phyloP scores from a whole-genome alignment of 2,113 vertebrate genomes.

The Ahaetulla prasina region DNA sequence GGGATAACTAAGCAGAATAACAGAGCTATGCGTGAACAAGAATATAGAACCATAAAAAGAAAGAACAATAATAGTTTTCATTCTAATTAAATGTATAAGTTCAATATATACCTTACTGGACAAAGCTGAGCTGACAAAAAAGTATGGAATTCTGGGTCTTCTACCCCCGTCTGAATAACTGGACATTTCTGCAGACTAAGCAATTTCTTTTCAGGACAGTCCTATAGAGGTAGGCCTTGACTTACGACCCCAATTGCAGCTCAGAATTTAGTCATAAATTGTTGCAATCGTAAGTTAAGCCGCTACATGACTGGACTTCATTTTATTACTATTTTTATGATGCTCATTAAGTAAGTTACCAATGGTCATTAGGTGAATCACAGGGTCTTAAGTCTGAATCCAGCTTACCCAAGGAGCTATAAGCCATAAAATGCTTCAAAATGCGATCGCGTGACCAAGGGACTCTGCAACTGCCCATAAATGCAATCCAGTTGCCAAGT shows the following conservation, averaged over 20 bases:
- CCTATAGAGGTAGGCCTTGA: background rate
- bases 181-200: background rate
- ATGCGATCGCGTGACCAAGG: background rate
- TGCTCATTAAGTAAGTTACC: too few relatives aligned
- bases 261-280: background rate
- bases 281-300: background rate
- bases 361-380: too few relatives aligned
- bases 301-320: too few relatives aligned
- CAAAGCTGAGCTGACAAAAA: background rate
- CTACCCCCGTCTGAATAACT: background rate
- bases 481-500: background rate
- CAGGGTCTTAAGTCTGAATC: too few relatives aligned
- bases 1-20: background rate
- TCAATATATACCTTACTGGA: background rate
- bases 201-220: background rate
- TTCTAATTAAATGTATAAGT: background rate
- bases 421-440: background rate
- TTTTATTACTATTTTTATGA: too few relatives aligned
- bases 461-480: background rate
- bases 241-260: background rate
- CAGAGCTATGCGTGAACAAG: background rate
- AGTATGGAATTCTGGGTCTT: background rate
- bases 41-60: background rate
- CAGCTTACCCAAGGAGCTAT: too few relatives aligned
- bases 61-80: background rate